Evolutionary conservation across 2,113 vertebrate genomes (phyloP).

Genomic region (Neolamprologus falcicula): DNA sequence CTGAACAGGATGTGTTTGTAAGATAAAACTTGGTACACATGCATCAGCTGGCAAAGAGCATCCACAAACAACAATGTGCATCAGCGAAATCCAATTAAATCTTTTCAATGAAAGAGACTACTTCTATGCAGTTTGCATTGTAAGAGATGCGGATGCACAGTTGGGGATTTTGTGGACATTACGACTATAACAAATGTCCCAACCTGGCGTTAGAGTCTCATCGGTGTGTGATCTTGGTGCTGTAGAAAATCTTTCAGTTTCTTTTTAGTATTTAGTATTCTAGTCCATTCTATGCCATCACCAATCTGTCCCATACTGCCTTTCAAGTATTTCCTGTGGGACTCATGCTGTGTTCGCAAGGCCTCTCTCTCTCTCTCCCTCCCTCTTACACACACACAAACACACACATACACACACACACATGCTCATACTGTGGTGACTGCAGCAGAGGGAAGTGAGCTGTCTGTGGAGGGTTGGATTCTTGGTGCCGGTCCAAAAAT

Average conservation of each 20-base stretch:
- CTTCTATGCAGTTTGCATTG: background rate
- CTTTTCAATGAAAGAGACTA: background rate
- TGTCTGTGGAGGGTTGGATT: slow-evolving; percentile 68
- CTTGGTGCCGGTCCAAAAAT: slow-evolving; percentile 77
- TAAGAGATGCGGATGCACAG: background rate
- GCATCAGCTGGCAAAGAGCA: slow-evolving; percentile 38
- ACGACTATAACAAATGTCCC: slow-evolving; percentile 32
- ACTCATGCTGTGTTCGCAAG: slow-evolving; percentile 57
- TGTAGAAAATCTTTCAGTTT: slow-evolving; percentile 31
- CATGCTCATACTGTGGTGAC: slow-evolving; percentile 31
- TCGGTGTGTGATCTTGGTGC: slow-evolving; percentile 16
- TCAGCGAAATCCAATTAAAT: slow-evolving; percentile 31
- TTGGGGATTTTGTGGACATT: background rate
- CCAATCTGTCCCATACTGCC: slow-evolving; percentile 70
- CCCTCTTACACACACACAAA: background rate
- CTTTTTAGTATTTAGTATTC: slow-evolving; percentile 71
- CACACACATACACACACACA: background rate
- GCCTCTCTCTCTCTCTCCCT: slow-evolving; percentile 16
- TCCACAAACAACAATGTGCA: slow-evolving; percentile 34
- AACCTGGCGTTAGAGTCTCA: slow-evolving; percentile 8
- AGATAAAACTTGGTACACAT: slow-evolving; percentile 30
- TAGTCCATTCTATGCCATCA: slow-evolving; percentile 60
- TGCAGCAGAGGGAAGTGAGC: slow-evolving; percentile 68
- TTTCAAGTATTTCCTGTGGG: slow-evolving; percentile 72
- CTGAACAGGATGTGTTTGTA: background rate